Evolutionary conservation across 1,140 invertebrate species (phyloP), one percentile per base, ranked within the genome.

Genomic region (Zaprionus kolodkinae): DNA sequence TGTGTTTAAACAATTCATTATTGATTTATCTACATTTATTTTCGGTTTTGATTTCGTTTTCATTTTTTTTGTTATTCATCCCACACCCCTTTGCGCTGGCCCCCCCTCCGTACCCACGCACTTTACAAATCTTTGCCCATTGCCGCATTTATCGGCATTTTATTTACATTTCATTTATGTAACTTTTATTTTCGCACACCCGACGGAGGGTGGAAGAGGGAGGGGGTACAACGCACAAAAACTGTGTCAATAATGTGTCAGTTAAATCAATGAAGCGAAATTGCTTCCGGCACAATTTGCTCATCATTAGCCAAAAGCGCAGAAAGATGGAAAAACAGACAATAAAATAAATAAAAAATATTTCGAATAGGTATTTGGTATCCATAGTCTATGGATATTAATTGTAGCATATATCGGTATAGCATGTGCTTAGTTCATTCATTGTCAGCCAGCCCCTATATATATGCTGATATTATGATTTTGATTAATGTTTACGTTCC

Each of bases 211-310:
- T n/a, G n/a, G 30, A 12, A 15, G 35, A 17, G 12, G 21, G 12
- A 21, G 15, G 12, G 54, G 27, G 25, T 21, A 33, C n/a, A 12
- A 30, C 27, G 38, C 70, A 62, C 79, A 69, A 88, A 85, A 88
- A 84, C 85, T 76, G 80, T 88, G 84, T 88, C 80, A 88, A 87
- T 87, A 87, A 84, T 72, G 61, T 65, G 61, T 65, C 69, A 72
- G 62, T 62, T 38, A 61, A 81, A 72, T 78, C 85, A 88, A 88
- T 87, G 64, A 71, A 78, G 68, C 48, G 45, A 36, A 76, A 78
- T 80, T 78, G 80, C 84, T 81, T 89, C 78, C 84, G 85, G 84
- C 84, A 88, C 56, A 84, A 88, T 79, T 79, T 88, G 81, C 65
- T 78, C 85, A 84, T 88, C 84, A 88, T 88, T 80, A 88, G 84